Evolutionary conservation across 2,888 invertebrate genomes (phyloP), one percentile per base, ranked within the genome.

Genomic region (Acronicta aceris): DNA sequence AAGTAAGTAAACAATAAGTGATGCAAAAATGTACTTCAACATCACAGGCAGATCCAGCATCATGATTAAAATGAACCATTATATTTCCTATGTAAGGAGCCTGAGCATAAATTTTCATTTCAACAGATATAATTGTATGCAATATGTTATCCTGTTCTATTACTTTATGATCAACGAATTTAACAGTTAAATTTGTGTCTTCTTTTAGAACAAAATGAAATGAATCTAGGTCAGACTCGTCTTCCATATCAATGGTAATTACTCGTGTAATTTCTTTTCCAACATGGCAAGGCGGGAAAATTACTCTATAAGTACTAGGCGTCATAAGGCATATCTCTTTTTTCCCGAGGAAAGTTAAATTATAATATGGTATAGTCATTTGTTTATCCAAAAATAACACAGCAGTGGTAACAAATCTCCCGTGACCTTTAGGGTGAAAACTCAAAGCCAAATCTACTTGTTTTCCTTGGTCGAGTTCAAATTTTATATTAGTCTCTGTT

Each of bases 291-390:
- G 94, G 90, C n/a, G 94, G 90, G 77, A 93, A 92, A 78, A 92
- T 85, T 54, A 94, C 81, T 67, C 86, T 81, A 57, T 85, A 77
- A 15, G 71, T 78, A 78, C 86, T 89, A 1, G 92, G 82, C 46
- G 62, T 83, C 85, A 94, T 88, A 30, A 65, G 55, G 30, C 89
- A 87, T 7, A 83, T 80, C 76, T 86, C 83, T 42, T 84, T 82
- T 79, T 75, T 86, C 54, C 94, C 94, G 67, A 81, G 62, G 78
- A 94, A 94, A 43, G 91, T 92, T 60, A 94, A 83, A 79, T 94
- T 93, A 58, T 81, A 87, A 73, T 90, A 94, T 1, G 94, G 92
- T 53, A 83, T 82, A 21, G 84, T 84, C 88, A 89, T 86, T 48
- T 88, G 79, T 74, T 91, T 92, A 65, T 93, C 93, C 36, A 94